A percentile compares a stretch with the other conserved stretches of the same genome.
These are phyloP conservation scores for Athalia cordata DNA, from an alignment of 2,888 invertebrate genomes.

Conservation along the genomic window DNA sequence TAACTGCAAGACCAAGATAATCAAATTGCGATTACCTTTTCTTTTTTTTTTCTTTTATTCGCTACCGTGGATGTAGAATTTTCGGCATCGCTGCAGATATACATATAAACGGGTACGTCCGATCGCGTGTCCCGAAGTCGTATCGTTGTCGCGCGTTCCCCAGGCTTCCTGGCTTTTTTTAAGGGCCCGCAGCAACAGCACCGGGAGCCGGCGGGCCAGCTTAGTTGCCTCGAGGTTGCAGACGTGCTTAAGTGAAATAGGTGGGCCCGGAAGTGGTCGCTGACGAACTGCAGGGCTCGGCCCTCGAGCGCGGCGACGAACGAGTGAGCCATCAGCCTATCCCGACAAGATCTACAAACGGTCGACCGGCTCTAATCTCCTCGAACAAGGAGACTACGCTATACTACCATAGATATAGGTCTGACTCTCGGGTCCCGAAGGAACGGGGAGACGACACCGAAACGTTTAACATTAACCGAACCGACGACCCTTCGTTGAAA, in stretches of 20 bases:
- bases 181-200: background rate
- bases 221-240: background rate
- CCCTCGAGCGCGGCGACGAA: conserved; percentile 28
- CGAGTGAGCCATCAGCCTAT: conserved; percentile 52
- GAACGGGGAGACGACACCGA: too few relatives aligned
- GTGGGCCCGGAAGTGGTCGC: conserved; percentile 40
- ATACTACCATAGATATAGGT: background rate
- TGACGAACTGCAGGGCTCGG: conserved; percentile 40
- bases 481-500: too few relatives aligned
- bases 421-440: too few relatives aligned
- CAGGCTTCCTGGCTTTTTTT: background rate
- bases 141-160: conserved; percentile 3
- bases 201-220: background rate
- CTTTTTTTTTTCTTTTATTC: too few relatives aligned
- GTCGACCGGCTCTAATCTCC: conserved; percentile 49
- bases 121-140: conserved; percentile 7
- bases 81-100: too few relatives aligned
- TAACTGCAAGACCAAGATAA: too few relatives aligned
- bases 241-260: conserved; percentile 28
- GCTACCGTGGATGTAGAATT: too few relatives aligned
- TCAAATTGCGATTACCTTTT: too few relatives aligned
- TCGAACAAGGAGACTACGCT: conserved; percentile 26
- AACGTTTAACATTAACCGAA: too few relatives aligned
- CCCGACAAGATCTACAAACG: conserved; percentile 58
- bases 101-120: too few relatives aligned